Evolutionary conservation across 2,888 invertebrate genomes (phyloP).

Genomic region (Diplolepis rosae): DNA sequence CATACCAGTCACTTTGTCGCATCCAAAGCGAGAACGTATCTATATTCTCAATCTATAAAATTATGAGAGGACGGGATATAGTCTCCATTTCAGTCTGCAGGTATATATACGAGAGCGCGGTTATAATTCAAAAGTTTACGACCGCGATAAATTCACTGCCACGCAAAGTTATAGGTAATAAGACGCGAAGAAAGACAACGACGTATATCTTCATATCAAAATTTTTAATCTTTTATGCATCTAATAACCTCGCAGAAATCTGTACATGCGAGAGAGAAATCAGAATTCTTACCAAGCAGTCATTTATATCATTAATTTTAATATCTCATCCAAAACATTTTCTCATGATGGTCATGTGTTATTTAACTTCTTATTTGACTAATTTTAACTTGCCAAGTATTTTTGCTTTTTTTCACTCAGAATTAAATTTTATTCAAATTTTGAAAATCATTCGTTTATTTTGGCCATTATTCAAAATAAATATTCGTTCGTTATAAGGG

Average conservation of each 20-base stretch:
- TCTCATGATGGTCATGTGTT: constrained; percentile 17
- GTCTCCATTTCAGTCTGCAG: constrained; percentile 42
- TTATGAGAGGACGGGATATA: constrained; percentile 52
- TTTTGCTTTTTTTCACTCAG: no score
- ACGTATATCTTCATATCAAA: constrained; percentile 36
- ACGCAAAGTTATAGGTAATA: constrained; percentile 53
- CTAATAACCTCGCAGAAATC: constrained; percentile 15
- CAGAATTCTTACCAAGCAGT: neutral
- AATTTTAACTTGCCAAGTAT: no score
- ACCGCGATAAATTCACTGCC: constrained; percentile 56
- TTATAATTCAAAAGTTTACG: constrained; percentile 61
- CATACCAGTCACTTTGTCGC: constrained; percentile 26
- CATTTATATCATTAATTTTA: neutral
- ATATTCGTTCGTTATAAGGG: no score
- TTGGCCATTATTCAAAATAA: no score
- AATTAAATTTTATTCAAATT: no score
- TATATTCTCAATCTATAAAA: constrained; percentile 57
- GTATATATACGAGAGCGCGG: constrained; percentile 46
- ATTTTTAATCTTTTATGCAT: constrained; percentile 26
- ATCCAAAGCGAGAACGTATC: constrained; percentile 37
- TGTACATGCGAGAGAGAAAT: constrained; percentile 9
- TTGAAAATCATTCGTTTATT: no score
- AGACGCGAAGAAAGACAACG: constrained; percentile 42
- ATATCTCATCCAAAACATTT: constrained; percentile 3
- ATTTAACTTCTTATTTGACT: neutral